Percentiles rank a stretch among this genome's conserved stretches.
Evolutionary conservation across 2,113 vertebrate genomes (phyloP).

Genomic region (Alligator sinensis): DNA sequence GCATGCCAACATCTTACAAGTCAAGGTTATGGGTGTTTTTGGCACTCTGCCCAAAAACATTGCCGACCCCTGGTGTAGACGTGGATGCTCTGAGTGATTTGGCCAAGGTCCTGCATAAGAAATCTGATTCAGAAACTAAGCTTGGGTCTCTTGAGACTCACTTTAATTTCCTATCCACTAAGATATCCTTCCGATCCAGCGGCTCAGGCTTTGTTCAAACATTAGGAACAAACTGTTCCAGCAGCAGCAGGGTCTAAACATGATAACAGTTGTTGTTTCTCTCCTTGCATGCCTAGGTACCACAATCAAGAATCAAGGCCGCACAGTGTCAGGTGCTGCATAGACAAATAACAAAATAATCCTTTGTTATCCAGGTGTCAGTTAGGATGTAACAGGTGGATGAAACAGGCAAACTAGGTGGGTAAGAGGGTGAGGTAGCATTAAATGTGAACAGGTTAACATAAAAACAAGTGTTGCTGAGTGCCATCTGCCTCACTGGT

Average conservation of each 20-base stretch:
- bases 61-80: rapidly evolving
- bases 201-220: rapidly evolving
- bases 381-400: background rate
- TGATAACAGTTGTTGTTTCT: background rate
- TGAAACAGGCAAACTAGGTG: background rate
- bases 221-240: background rate
- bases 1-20: too few species aligned
- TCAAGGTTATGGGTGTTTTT: too few species aligned
- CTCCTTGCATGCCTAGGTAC: background rate
- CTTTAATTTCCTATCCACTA: background rate
- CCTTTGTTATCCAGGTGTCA: background rate
- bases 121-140: conserved; percentile 4
- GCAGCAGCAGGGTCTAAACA: background rate
- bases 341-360: background rate
- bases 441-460: background rate
- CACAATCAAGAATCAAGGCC: background rate
- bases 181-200: background rate
- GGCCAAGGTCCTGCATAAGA: background rate
- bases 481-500: background rate
- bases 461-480: background rate
- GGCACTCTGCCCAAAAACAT: background rate
- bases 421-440: rapidly evolving
- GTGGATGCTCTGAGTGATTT: background rate
- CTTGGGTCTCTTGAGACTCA: background rate
- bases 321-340: rapidly evolving